Base-by-base conservation (phyloP, 2,888 invertebrate genomes). In the Amphiduros pacificus region DNA sequence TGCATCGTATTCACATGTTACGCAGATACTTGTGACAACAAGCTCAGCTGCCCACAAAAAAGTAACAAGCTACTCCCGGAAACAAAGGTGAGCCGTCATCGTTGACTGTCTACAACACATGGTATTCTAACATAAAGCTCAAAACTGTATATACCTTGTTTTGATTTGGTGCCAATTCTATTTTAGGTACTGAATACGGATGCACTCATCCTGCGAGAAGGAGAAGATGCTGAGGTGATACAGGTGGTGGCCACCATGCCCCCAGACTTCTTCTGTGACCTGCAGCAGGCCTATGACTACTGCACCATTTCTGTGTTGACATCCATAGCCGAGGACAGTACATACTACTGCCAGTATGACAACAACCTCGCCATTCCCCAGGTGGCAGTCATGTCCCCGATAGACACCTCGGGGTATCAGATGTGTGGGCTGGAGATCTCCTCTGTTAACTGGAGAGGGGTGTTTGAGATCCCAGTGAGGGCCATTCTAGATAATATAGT, bases 201-300 rank as follows among this genome's bases (percentile, higher is more conserved):
- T 5, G 48, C 56, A 1, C 29, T 56, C 3, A 48, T 3, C 6
- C 14, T 56, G 22, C 31, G n/a, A 3, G 56, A 56, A 20, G 48
- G 48, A 14, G 48, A n/a, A 17, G 5, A 2, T 3, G 17, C 28
- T 2, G 48, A 22, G 9, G 20, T 24, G n/a, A 29, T 56, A 1
- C 20, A n/a, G 22, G n/a, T 56, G 29, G 20, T 22, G 24, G 56
- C 56, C 1, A 20, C 56, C 29, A 56, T 56, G 56, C 56, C 56
- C 31, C 56, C 56, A 11, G 56, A 17, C 2, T 26, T 56, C n/a
- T 29, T 56, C 44, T 56, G 56, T 29, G 27, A 29, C 20, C 27
- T 44, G 44, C 20, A 44, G n/a, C 20, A 44, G n/a, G 4, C n/a
- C n/a, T n/a, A n/a, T n/a, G n/a, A n/a, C 31, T 11, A 27, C 32